Percentiles rank a stretch among this genome's conserved stretches.
phyloP scores from a whole-genome alignment of 2,888 invertebrate species.

The Pachycephus smyrnensis region DNA sequence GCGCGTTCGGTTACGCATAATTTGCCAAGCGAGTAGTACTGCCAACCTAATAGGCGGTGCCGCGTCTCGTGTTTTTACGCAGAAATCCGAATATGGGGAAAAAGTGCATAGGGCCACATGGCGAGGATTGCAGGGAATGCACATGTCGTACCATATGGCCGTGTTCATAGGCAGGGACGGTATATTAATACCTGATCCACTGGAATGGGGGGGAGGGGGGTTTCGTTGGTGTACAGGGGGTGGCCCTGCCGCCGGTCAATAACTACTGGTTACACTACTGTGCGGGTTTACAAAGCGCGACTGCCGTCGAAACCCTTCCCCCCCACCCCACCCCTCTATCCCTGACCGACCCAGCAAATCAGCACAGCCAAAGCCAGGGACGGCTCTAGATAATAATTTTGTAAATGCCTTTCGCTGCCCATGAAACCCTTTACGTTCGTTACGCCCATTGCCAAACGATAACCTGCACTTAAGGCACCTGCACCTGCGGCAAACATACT shows the following conservation, averaged over 20 bases:
- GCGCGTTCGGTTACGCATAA: no score
- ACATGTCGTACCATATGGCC: conserved; percentile 23
- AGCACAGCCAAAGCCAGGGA: conserved; percentile 1
- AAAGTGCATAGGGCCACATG: conserved; percentile 20
- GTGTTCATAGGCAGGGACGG: conserved; percentile 21
- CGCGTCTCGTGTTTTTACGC: conserved; percentile 15
- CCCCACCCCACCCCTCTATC: no score
- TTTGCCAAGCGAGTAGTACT: no score
- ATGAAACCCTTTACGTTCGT: background rate
- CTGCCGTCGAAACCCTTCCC: conserved; percentile 1
- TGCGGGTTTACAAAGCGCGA: conserved; percentile 13
- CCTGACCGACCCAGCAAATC: conserved; percentile 7
- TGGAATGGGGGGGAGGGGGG: background rate
- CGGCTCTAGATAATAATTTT: conserved; percentile 18
- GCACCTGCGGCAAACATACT: background rate
- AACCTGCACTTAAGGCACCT: background rate
- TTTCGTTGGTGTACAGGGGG: background rate
- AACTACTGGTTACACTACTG: conserved; percentile 22
- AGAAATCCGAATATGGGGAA: conserved; percentile 25
- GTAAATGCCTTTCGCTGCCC: conserved; percentile 8
- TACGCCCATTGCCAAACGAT: background rate
- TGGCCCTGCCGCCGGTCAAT: conserved; percentile 12
- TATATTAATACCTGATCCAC: conserved; percentile 24
- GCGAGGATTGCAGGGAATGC: conserved; percentile 21
- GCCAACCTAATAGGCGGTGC: background rate